A percentile compares a stretch with the other conserved stretches of the same genome.
phyloP scores from a whole-genome alignment of 92 coral and sea anemone species.

The Zoanthus sansibaricus region DNA sequence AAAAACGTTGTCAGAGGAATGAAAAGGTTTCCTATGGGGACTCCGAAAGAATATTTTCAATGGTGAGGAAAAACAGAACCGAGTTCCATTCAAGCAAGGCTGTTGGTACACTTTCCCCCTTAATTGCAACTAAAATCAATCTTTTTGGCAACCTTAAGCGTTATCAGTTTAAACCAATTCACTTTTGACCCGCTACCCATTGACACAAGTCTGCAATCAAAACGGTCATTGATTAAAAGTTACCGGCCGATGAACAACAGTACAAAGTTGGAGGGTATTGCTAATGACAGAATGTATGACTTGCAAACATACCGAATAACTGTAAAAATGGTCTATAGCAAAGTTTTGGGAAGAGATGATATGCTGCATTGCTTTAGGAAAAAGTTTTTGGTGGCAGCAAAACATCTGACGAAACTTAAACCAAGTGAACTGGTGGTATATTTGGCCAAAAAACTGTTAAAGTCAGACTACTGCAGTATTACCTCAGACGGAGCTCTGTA shows the following conservation, averaged over 20 bases:
- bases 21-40: conserved; percentile 52
- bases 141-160: conserved; percentile 52
- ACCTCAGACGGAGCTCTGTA: neutral
- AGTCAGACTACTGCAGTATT: neutral
- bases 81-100: conserved; percentile 53
- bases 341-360: neutral
- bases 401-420: neutral
- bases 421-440: neutral
- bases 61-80: conserved; percentile 56
- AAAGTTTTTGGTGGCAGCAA: neutral
- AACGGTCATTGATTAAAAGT: too few species aligned
- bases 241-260: too few species aligned
- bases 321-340: neutral
- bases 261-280: too few species aligned
- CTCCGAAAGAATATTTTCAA: conserved; percentile 58
- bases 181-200: too few species aligned
- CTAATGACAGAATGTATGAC: too few species aligned
- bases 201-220: too few species aligned
- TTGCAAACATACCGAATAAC: too few species aligned
- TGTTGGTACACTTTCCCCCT: conserved; percentile 59
- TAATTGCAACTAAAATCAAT: conserved; percentile 50
- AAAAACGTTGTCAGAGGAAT: conserved; percentile 57
- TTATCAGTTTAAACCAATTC: conserved; percentile 29
- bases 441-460: neutral
- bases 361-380: neutral